phyloP scores from a whole-genome alignment of 2,113 vertebrate genomes.

The Microcebus lehilahytsara region DNA sequence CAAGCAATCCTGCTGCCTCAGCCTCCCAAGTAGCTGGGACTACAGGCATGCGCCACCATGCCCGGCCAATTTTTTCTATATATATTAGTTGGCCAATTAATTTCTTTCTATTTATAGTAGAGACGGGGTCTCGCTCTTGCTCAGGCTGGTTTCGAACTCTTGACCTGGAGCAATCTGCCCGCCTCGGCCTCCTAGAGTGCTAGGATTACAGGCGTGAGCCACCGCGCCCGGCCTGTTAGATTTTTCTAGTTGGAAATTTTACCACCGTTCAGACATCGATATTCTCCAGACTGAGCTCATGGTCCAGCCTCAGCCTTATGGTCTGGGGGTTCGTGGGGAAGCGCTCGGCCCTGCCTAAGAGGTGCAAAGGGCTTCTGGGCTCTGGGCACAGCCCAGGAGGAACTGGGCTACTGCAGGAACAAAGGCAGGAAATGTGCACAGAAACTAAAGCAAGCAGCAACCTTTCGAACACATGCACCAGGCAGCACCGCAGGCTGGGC shows the following conservation, averaged over 20 bases:
- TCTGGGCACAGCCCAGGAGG: not conserved
- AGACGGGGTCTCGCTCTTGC: no score
- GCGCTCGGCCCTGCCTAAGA: not conserved
- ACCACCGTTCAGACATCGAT: not conserved
- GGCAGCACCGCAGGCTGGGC: not conserved
- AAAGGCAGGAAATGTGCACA: not conserved
- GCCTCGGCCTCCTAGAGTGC: no score
- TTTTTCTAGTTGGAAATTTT: not conserved
- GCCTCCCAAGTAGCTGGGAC: no score
- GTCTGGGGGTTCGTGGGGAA: not conserved
- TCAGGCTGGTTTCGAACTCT: no score
- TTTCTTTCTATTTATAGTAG: no score
- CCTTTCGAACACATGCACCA: not conserved
- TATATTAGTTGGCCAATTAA: no score
- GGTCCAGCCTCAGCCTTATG: not conserved
- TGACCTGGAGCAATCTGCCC: no score
- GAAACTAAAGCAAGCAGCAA: not conserved
- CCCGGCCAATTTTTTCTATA: no score
- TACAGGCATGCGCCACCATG: no score
- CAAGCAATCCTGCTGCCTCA: no score
- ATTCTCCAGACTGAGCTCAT: not conserved
- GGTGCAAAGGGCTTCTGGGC: not conserved
- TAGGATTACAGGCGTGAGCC: no score
- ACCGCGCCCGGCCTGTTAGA: no score
- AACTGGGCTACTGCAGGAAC: not conserved